These are phyloP conservation scores for Hepsetus odoe DNA, from an alignment of 2,113 vertebrate species.

Conservation along the genomic window DNA sequence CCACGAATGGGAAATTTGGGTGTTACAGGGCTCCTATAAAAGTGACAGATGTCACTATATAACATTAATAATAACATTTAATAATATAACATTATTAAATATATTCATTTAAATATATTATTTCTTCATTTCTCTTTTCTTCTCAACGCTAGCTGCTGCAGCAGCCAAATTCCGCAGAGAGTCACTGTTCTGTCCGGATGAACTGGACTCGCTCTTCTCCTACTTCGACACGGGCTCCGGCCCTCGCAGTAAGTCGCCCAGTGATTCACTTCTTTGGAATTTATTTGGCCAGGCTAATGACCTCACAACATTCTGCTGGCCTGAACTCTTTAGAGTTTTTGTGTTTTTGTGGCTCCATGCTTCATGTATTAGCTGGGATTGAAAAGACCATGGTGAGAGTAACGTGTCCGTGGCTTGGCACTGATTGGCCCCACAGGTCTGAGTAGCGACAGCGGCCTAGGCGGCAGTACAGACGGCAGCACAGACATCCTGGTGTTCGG, in stretches of 20 bases:
- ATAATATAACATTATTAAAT: too few species aligned
- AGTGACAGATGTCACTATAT: too few species aligned
- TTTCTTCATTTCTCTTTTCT: neutral
- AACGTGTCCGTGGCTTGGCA: constrained; percentile 76
- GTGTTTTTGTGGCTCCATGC: too few species aligned
- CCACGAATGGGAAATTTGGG: too few species aligned
- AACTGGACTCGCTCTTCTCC: constrained; percentile 97
- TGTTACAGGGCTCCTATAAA: too few species aligned
- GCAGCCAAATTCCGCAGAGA: constrained; percentile 92
- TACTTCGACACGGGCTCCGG: constrained; percentile 91
- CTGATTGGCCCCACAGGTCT: constrained; percentile 87
- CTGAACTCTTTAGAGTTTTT: too few species aligned
- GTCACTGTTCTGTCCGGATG: constrained; percentile 96
- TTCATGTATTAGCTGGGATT: neutral
- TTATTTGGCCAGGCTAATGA: too few species aligned
- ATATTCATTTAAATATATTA: too few species aligned
- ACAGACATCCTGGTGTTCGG: constrained; percentile 89
- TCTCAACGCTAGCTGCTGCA: constrained; percentile 80
- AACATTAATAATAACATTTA: too few species aligned
- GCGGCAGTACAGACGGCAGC: constrained; percentile 94
- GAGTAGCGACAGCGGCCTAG: constrained; percentile 95
- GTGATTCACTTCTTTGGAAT: neutral
- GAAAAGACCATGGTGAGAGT: constrained; percentile 57
- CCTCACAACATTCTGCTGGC: too few species aligned
- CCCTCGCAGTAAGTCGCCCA: constrained; percentile 75